phyloP scores from a whole-genome alignment of 2,113 vertebrate genomes.

The Rhipidura dahli region DNA sequence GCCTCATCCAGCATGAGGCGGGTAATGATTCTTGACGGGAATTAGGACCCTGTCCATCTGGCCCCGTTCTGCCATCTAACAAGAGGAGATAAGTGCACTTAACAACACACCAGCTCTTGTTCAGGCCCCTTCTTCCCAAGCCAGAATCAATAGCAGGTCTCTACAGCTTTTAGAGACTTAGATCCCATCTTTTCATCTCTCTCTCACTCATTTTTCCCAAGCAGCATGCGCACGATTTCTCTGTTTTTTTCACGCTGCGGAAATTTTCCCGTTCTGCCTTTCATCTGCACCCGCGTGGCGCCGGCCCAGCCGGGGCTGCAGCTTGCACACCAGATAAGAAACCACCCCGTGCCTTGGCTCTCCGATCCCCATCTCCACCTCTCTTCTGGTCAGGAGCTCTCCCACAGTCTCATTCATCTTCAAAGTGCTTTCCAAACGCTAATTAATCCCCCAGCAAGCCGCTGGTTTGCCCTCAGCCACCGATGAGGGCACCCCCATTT shows the following conservation, averaged over 20 bases:
- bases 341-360: not conserved
- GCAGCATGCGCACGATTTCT: not conserved
- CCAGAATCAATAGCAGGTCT: constrained; percentile 38
- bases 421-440: constrained; percentile 53
- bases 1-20: not conserved
- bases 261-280: not conserved
- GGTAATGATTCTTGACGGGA: not conserved
- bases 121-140: constrained; percentile 28
- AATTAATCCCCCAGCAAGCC: not conserved
- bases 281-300: not conserved
- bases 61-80: not conserved
- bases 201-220: not conserved
- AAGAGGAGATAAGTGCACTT: constrained; percentile 9
- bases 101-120: not conserved
- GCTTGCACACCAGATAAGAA: constrained; percentile 4
- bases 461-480: not conserved
- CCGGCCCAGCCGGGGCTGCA: not conserved
- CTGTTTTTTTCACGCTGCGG: not conserved
- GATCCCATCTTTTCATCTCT: constrained; percentile 42
- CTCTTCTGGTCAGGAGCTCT: not conserved
- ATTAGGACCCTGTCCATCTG: not conserved
- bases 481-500: not conserved
- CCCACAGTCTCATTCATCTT: not conserved
- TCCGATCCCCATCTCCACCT: not conserved
- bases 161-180: constrained; percentile 54